Evolutionary conservation across 2,113 vertebrate species (phyloP).

Genomic region (Blennius ocellaris): DNA sequence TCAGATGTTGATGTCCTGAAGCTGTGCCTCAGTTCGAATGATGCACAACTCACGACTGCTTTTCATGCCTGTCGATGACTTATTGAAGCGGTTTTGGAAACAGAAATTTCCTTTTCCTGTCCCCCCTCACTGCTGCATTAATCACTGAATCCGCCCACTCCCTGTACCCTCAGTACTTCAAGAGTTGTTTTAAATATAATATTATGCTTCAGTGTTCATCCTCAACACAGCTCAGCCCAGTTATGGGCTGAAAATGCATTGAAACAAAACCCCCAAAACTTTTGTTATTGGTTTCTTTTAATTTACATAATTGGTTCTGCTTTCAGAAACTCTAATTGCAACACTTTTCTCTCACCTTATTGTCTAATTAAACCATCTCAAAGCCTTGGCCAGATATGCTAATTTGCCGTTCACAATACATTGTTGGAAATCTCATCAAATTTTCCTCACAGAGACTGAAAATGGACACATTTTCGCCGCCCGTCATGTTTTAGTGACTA

Average conservation of each 20-base stretch:
- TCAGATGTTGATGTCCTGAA: slow-evolving; percentile 31
- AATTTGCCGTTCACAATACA: too few species aligned
- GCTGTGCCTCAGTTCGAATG: not conserved
- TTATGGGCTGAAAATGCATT: slow-evolving; percentile 1
- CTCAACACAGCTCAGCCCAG: not conserved
- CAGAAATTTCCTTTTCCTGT: slow-evolving; percentile 3
- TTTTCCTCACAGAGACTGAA: too few species aligned
- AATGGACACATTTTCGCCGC: too few species aligned
- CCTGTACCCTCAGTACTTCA: slow-evolving; percentile 6
- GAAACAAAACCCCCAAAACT: not conserved
- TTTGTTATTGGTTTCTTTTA: not conserved
- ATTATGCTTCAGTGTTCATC: slow-evolving; percentile 4
- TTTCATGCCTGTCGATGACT: slow-evolving; percentile 23
- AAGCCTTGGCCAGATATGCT: too few species aligned
- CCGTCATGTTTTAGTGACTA: too few species aligned
- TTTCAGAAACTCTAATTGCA: not conserved
- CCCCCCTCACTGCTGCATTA: not conserved
- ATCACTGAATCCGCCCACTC: slow-evolving; percentile 40
- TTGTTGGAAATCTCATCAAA: too few species aligned
- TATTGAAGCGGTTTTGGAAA: slow-evolving; percentile 28
- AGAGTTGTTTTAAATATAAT: slow-evolving; percentile 35
- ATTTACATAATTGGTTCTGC: slow-evolving; percentile 4
- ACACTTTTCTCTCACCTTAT: too few species aligned
- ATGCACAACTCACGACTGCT: not conserved
- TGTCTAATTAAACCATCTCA: too few species aligned